Base-by-base conservation (phyloP, 2,888 invertebrate genomes). In the Ariolimax columbianus region DNA sequence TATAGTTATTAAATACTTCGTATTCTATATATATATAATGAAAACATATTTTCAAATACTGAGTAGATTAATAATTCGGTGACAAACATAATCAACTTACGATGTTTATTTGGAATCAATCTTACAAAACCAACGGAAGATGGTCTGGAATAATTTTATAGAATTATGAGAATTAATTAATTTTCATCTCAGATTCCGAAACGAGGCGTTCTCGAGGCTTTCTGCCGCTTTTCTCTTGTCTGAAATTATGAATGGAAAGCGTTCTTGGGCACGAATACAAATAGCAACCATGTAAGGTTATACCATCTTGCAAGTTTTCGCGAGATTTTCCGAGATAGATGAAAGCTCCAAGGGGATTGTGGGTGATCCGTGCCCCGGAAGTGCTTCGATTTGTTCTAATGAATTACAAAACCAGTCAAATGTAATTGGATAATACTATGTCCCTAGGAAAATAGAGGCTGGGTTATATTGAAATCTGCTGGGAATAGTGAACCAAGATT, bases 261-360 rank as follows among this genome's bases (percentile, higher is more conserved):
- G 66, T 33, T 33, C 75, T 68, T 51, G 81, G 26, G 81, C 85
- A 85, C 85, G 85, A 85, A 81, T 55, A 73, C 85, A 85, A 85
- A 85, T 73, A 85, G 19, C 66, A 11, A 70, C 70, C 81, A 85
- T 81, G 85, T 85, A 85, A 85, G 59, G 77, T 85, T 85, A 85
- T 40, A 85, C 85, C 77, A 79, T 84, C 84, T 84, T 79, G 79
- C 79, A 70, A 84, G 84, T 70, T 80, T 84, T 84, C 55, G 36
- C 66, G 73, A 79, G 84, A 79, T 73, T 72, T 40, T 40, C 72
- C 55, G 40, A 84, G 84, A 78, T 78, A 70, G 70, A 70, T 72
- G 78, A 75, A 84, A 72, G 78, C 40, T 78, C 78, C 77, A 38
- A 63, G 14, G 38, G 84, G 84, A 84, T 84, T 84, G 43, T 59